Evolutionary conservation across 2,113 vertebrate genomes (phyloP), one percentile per base, ranked within the genome.

Genomic region (Silurus glanis): DNA sequence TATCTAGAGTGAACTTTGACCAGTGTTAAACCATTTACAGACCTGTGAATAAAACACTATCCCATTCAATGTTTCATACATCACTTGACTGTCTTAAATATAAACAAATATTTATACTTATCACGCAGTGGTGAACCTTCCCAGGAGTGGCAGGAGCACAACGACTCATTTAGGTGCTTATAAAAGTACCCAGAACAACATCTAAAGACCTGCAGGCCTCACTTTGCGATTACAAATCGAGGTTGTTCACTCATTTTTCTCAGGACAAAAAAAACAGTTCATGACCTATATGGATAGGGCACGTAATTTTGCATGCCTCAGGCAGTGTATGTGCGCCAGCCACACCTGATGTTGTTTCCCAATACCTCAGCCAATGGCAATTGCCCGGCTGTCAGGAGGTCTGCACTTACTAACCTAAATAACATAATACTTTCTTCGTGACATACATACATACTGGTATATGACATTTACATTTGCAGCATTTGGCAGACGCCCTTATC

Each of bases 1-100:
- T 83, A 83, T 75, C 81, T 83, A 86, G 59, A 0, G 25, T 88
- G 89, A 76, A 89, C 89, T 88, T 89, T 89, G 89, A 67, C 66
- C 82, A 81, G 62, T 13, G 78, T 80, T 80, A 80, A 71, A 62
- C 17, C 71, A 78, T 87, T 83, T 25, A 76, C 86, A 59, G 17
- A 64, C 56, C 56, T 6, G 21, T 51, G 19, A 62, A 66, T 16
- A 17, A 66, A 61, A 75, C 47, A n/a, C 51, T 21, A 49, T 5
- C 47, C 47, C 5, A 9, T 51, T 51, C 71, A 51, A 21, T 74
- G 47, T 74, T 37, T 16, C 2, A 3, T 19, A 9, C n/a, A 28
- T 12, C 6, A 45, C 13, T 2, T 69, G 67, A 45, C 10, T 17
- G 71, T 21, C 17, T 28, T 6, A 37, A 17, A 45, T 37, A 69